phyloP scores from a whole-genome alignment of 2,113 vertebrate genomes.

The Connochaetes taurinus region DNA sequence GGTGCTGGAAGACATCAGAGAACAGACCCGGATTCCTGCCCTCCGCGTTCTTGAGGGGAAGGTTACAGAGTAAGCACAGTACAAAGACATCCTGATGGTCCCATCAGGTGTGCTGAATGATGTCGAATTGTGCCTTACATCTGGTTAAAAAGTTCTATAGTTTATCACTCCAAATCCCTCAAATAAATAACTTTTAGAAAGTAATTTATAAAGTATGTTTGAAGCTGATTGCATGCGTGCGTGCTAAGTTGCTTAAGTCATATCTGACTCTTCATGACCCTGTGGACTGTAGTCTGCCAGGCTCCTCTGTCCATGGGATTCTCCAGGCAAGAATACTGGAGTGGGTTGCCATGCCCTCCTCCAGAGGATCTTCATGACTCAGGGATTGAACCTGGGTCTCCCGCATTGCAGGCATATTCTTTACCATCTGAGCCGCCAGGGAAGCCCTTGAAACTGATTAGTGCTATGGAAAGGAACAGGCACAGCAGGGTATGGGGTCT shows the following conservation, averaged over 20 bases:
- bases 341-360: neutral
- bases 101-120: too few species aligned
- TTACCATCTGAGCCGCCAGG: neutral
- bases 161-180: neutral
- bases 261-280: neutral
- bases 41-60: neutral
- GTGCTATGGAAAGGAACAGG: neutral
- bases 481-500: too few species aligned
- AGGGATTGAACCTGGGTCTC: neutral
- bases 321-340: neutral
- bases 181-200: neutral
- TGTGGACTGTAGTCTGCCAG: neutral
- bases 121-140: neutral
- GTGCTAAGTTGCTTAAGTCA: neutral
- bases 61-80: neutral
- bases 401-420: neutral
- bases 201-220: neutral
- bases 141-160: neutral
- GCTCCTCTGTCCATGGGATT: neutral
- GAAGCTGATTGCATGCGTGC: neutral
- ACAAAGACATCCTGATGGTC: neutral
- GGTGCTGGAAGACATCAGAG: neutral
- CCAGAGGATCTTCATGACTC: fast-evolving
- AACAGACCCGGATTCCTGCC: neutral
- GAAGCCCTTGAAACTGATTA: neutral